phyloP scores from a whole-genome alignment of 2,888 invertebrate species.

The Thymelicus sylvestris region DNA sequence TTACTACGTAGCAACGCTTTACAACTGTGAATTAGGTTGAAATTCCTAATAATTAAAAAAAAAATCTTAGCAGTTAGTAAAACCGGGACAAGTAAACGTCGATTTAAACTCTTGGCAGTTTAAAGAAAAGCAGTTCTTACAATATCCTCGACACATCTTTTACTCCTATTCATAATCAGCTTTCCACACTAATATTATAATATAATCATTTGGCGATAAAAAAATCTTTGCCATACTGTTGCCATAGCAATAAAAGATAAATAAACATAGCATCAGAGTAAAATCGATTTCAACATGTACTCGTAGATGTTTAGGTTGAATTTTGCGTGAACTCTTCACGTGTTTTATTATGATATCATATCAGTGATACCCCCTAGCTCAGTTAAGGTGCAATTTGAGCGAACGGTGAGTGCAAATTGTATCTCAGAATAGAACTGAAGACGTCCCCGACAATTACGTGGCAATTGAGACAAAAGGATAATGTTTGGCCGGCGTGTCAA shows the following conservation, averaged over 20 bases:
- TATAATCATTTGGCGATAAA: no score
- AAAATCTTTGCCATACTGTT: neutral
- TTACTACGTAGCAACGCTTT: no score
- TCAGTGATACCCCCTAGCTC: slow-evolving; percentile 50
- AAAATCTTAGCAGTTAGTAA: no score
- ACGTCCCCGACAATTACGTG: slow-evolving; percentile 76
- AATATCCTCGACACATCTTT: no score
- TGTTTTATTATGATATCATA: slow-evolving; percentile 47
- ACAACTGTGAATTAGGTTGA: no score
- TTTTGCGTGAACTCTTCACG: slow-evolving; percentile 17
- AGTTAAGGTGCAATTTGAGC: slow-evolving; percentile 78
- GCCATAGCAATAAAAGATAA: neutral
- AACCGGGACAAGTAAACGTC: no score
- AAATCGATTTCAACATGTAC: neutral
- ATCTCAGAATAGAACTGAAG: slow-evolving; percentile 78
- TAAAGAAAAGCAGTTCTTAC: no score
- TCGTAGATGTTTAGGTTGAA: slow-evolving; percentile 1
- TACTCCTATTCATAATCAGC: no score
- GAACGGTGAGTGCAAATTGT: slow-evolving; percentile 76
- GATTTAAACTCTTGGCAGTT: no score
- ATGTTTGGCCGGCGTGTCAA: slow-evolving; percentile 80
- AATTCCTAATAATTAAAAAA: no score
- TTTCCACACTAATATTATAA: no score
- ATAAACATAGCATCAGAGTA: neutral
- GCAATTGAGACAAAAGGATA: slow-evolving; percentile 84